A percentile compares a stretch with the other conserved stretches of the same genome.
Evolutionary conservation across 2,888 invertebrate genomes (phyloP).

Genomic region (Hermaeophaga mercurialis): DNA sequence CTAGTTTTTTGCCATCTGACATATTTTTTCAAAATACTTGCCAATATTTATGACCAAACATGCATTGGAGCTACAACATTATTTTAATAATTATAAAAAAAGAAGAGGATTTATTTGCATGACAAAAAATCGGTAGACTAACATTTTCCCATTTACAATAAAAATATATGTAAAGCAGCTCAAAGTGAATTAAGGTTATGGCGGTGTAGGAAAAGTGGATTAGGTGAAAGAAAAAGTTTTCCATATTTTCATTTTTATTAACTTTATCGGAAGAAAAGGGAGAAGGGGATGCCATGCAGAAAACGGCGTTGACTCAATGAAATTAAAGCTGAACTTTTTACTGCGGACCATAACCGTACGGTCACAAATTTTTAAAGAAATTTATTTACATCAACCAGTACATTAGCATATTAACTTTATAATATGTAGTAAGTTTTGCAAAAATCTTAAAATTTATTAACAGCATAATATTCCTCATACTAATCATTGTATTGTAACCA

Average conservation of each 20-base stretch:
- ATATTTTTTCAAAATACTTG: too few relatives aligned
- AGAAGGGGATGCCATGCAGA: not conserved
- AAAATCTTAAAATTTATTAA: too few relatives aligned
- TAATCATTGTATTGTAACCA: too few relatives aligned
- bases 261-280: constrained; percentile 6
- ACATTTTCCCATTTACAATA: constrained; percentile 10
- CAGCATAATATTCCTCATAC: too few relatives aligned
- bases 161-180: constrained; percentile 5
- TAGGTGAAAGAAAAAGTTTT: constrained; percentile 25
- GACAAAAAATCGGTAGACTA: not conserved
- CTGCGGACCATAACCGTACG: not conserved
- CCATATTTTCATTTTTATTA: constrained; percentile 26
- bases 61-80: too few relatives aligned
- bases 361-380: not conserved
- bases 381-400: not conserved
- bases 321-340: constrained; percentile 20
- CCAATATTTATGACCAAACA: too few relatives aligned
- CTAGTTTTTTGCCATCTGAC: too few relatives aligned
- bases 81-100: too few relatives aligned
- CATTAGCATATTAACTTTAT: too few relatives aligned
- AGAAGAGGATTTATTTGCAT: too few relatives aligned
- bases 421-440: too few relatives aligned
- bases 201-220: constrained; percentile 18
- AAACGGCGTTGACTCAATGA: constrained; percentile 5
- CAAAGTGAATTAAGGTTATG: constrained; percentile 17